Conservation (phyloP, 2,888 invertebrate species). For the Nemotelus nigrinus region DNA sequence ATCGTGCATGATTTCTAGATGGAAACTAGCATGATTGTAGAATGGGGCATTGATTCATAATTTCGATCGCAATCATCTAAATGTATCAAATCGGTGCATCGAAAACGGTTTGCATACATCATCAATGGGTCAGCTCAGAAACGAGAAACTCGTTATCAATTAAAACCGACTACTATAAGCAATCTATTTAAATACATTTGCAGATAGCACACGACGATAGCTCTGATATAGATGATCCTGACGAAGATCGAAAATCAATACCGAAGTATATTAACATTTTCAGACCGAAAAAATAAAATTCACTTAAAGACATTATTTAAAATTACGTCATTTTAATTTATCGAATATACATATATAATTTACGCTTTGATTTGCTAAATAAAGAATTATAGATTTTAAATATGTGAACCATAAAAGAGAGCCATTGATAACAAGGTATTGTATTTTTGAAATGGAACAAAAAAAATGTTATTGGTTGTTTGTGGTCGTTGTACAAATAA, state of each 20-base stretch:
- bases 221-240: constrained; percentile 40
- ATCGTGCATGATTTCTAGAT: no score
- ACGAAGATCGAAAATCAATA: constrained; percentile 42
- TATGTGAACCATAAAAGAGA: background rate
- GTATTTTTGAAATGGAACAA: background rate
- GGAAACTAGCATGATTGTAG: no score
- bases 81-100: no score
- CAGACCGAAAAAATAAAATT: constrained; percentile 32
- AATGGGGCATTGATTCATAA: no score
- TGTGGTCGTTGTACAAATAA: no score
- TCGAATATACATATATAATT: constrained; percentile 1
- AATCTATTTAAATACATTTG: constrained; percentile 34
- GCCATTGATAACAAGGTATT: constrained; percentile 28
- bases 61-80: no score
- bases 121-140: no score
- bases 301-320: background rate
- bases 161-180: background rate
- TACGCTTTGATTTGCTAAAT: background rate
- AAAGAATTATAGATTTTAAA: no score
- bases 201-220: constrained; percentile 48
- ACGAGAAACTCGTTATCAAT: no score
- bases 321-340: background rate
- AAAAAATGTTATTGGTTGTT: no score
- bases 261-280: constrained; percentile 35
- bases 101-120: no score